Conservation (phyloP, 2,888 invertebrate genomes). For the Caenorhabditis virilis region DNA sequence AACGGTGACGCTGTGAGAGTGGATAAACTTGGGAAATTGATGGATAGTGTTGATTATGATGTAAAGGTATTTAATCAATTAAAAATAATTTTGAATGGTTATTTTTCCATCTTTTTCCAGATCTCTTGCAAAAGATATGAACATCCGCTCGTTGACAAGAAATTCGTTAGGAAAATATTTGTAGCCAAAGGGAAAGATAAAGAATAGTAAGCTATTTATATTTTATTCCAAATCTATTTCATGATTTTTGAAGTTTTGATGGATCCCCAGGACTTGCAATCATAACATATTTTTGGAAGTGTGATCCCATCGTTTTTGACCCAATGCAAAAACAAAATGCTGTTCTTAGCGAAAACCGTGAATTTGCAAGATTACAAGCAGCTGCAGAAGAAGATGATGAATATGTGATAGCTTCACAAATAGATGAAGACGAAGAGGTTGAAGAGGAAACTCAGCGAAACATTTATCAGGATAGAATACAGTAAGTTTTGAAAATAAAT, state of each 20-base stretch:
- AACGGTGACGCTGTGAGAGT: conserved; percentile 46
- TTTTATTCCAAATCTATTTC: not conserved
- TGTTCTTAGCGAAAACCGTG: not conserved
- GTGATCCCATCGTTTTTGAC: conserved; percentile 38
- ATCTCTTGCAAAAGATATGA: conserved; percentile 51
- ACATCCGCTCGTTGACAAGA: conserved; percentile 40
- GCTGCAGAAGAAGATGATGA: conserved; percentile 21
- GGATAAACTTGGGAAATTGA: conserved; percentile 35
- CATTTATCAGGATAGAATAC: no score
- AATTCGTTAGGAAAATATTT: conserved; percentile 55
- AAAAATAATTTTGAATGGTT: not conserved
- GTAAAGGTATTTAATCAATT: conserved; percentile 30
- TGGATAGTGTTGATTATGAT: conserved; percentile 24
- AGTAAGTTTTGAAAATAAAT: conserved; percentile 2
- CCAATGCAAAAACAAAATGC: conserved; percentile 24
- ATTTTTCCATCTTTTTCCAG: conserved; percentile 5
- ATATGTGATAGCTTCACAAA: conserved; percentile 11
- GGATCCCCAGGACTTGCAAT: conserved; percentile 40
- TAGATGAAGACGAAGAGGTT: not conserved
- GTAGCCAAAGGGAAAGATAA: conserved; percentile 31
- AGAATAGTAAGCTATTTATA: conserved; percentile 6
- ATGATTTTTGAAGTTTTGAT: conserved; percentile 9
- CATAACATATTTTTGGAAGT: conserved; percentile 55
- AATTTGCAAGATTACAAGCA: not conserved
- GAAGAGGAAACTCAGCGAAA: not conserved